Percentiles rank a stretch among this genome's conserved stretches.
phyloP scores from a whole-genome alignment of 64 coral and sea anemone species.

The Dendronephthya gigantea region DNA sequence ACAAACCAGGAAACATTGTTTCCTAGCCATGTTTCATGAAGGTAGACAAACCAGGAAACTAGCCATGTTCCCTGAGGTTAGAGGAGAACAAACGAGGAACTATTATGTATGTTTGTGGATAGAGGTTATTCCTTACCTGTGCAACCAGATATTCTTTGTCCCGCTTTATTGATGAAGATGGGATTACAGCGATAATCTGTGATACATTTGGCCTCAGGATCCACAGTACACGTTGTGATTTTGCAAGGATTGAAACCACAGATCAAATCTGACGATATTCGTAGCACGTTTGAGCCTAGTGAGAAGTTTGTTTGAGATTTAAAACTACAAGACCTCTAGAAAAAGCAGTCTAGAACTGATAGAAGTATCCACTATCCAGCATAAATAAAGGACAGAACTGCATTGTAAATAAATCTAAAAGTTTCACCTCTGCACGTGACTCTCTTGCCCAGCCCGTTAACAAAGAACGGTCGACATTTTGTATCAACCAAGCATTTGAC shows the following conservation, averaged over 20 bases:
- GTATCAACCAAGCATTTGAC: neutral
- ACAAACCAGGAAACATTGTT: too few relatives aligned
- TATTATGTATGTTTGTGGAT: neutral
- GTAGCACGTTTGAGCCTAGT: neutral
- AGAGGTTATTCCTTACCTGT: neutral
- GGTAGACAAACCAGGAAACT: too few relatives aligned
- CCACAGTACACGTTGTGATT: neutral
- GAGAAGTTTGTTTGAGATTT: neutral
- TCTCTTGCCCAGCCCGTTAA: neutral
- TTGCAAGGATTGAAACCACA: slow-evolving; percentile 6
- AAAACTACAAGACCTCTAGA: too few relatives aligned
- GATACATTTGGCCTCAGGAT: neutral
- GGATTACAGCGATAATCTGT: slow-evolving; percentile 14
- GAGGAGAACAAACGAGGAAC: too few relatives aligned
- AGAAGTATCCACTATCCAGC: too few relatives aligned
- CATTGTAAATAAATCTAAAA: neutral
- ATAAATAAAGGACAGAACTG: too few relatives aligned
- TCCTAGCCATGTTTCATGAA: too few relatives aligned
- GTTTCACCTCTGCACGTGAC: neutral
- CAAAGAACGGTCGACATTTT: slow-evolving; percentile 14
- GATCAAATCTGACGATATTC: neutral
- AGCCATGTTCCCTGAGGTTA: too few relatives aligned
- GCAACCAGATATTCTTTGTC: neutral
- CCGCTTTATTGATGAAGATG: neutral
- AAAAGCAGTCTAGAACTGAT: too few relatives aligned